Base-by-base conservation (phyloP, 2,888 invertebrate genomes). In the Plebejus melissa region DNA sequence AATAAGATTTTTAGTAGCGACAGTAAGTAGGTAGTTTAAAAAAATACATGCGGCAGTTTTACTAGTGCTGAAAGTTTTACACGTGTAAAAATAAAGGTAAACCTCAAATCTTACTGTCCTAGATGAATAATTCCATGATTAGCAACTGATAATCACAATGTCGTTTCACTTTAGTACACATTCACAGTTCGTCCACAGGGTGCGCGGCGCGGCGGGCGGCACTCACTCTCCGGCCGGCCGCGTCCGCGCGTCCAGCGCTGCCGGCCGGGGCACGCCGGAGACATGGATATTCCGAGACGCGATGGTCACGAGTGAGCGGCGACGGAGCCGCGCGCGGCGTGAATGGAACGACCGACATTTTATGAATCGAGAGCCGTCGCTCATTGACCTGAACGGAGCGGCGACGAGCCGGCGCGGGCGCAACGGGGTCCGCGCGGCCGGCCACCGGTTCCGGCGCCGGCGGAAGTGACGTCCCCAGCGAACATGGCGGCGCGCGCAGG, bases 251-350 rank as follows among this genome's bases (percentile, higher is more conserved):
- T 60, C 87, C 86, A 84, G 87, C 84, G 88, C 85, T 87, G 92
- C 90, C 91, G 86, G 85, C 90, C 89, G 88, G 88, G 90, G 89
- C 90, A 91, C 92, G 91, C 89, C 86, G 90, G 89, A 91, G 91
- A 91, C 92, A 93, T 92, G 93, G 90, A 93, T 92, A 92, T 93
- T 90, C 90, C 90, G 90, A 91, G 92, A 90, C 90, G 92, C 91
- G 90, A 91, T 92, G 92, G 91, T 93, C 93, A 91, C 91, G 92
- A 93, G 91, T 91, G 93, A 91, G 82, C 91, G 91, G 88, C 88
- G 87, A 84, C 83, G 89, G 85, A 89, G 89, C 92, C 89, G 89
- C 86, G 85, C 86, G 88, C 89, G 89, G 88, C 91, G 91, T 91
- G 90, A 93, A 92, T 92, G 93, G 93, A 88, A 83, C 90, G 90